Evolutionary conservation across 2,113 vertebrate species (phyloP).

Genomic region (Anoplopoma fimbria): DNA sequence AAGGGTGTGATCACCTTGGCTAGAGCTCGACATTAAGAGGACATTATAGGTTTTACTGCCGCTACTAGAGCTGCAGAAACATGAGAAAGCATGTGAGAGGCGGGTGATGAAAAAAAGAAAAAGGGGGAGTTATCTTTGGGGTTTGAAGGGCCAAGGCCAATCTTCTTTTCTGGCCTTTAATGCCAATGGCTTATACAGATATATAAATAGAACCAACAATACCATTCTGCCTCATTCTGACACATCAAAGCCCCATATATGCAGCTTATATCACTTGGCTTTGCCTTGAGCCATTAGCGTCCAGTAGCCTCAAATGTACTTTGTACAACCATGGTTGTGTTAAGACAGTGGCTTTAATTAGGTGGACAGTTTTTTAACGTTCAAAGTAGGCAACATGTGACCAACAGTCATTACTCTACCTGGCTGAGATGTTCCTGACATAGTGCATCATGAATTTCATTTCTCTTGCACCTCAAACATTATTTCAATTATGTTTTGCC

Average conservation of each 20-base stretch:
- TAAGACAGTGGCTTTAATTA: constrained; percentile 44
- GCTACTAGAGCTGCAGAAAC: constrained; percentile 40
- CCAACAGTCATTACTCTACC: constrained; percentile 28
- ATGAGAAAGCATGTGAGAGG: constrained; percentile 21
- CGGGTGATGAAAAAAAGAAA: background rate
- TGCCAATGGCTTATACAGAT: constrained; percentile 57
- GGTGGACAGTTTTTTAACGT: constrained; percentile 15
- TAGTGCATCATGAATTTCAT: constrained; percentile 39
- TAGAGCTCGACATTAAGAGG: constrained; percentile 48
- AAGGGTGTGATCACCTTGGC: constrained; percentile 76
- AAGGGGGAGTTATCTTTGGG: constrained; percentile 39
- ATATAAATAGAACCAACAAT: constrained; percentile 64
- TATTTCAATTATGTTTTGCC: constrained; percentile 23
- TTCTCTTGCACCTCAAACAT: constrained; percentile 48
- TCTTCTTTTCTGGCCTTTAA: constrained; percentile 61
- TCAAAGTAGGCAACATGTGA: constrained; percentile 20
- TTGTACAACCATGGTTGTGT: constrained; percentile 3
- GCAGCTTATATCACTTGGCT: constrained; percentile 51
- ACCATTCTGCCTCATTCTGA: constrained; percentile 54
- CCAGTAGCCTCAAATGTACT: constrained; percentile 48
- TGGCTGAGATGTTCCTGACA: constrained; percentile 38
- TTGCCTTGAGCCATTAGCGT: constrained; percentile 53
- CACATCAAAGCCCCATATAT: constrained; percentile 70
- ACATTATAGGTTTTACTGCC: constrained; percentile 65
- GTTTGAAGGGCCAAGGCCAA: constrained; percentile 57